phyloP scores from a whole-genome alignment of 2,113 vertebrate species.

The Carassius auratus region DNA sequence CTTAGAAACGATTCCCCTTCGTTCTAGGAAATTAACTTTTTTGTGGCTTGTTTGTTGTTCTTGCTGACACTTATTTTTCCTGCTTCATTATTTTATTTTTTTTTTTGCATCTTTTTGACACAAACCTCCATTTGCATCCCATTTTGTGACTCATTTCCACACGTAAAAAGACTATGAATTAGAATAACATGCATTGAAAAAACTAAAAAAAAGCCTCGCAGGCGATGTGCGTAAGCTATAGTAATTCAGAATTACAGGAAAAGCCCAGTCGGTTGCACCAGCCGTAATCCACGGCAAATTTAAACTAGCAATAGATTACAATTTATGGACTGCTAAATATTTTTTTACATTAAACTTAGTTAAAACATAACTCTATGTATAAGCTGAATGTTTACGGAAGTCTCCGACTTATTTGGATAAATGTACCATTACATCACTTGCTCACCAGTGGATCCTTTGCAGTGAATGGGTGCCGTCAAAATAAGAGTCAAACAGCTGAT shows the following conservation, averaged over 20 bases:
- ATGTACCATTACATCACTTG: neutral
- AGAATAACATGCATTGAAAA: neutral
- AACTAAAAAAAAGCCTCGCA: neutral
- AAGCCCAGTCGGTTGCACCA: no score
- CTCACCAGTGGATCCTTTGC: no score
- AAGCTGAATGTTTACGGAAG: neutral
- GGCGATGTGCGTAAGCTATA: neutral
- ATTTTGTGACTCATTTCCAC: neutral
- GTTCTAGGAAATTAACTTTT: conserved; percentile 27
- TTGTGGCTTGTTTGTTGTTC: conserved; percentile 2
- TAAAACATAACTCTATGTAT: neutral
- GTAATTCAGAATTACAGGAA: neutral
- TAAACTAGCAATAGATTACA: no score
- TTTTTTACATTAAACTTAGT: neutral
- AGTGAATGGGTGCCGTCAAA: no score
- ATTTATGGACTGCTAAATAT: neutral
- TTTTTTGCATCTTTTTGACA: neutral
- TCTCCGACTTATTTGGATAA: neutral
- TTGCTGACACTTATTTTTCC: conserved; percentile 19
- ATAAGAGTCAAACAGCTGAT: neutral
- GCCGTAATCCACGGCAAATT: no score
- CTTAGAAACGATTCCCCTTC: conserved; percentile 9
- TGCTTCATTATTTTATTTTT: neutral
- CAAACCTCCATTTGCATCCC: neutral
- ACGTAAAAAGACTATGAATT: no score